Percentiles rank a stretch among this genome's conserved stretches.
phyloP scores from a whole-genome alignment of 1,140 invertebrate genomes.

The Eumeta japonica region DNA sequence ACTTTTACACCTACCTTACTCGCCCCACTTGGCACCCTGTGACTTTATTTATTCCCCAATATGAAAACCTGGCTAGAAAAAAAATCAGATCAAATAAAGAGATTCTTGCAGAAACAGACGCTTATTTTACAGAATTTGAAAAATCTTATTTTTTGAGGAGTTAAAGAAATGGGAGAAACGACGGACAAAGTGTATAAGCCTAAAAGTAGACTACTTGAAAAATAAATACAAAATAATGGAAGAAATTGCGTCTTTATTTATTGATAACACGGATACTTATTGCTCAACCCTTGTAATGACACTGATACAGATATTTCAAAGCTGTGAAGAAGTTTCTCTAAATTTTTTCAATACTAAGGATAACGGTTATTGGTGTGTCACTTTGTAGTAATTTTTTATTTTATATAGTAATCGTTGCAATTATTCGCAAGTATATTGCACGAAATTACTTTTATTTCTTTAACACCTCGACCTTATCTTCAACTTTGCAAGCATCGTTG shows the following conservation, averaged over 20 bases:
- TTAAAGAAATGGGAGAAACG: conserved; percentile 31
- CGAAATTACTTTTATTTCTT: too few relatives aligned
- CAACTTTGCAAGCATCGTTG: too few relatives aligned
- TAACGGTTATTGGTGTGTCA: too few relatives aligned
- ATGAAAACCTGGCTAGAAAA: conserved; percentile 21
- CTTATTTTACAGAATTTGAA: conserved; percentile 23
- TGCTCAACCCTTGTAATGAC: too few relatives aligned
- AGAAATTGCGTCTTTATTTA: background rate
- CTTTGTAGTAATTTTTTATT: too few relatives aligned
- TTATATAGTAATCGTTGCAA: too few relatives aligned
- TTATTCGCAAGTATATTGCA: too few relatives aligned
- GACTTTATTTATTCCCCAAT: conserved; percentile 33
- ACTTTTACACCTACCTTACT: conserved; percentile 47
- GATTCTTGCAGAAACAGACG: conserved; percentile 18
- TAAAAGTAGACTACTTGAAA: conserved; percentile 10
- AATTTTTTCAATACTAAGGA: too few relatives aligned
- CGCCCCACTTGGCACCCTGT: conserved; percentile 39
- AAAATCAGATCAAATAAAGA: conserved; percentile 23
- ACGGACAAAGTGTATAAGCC: conserved; percentile 30
- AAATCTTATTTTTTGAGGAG: conserved; percentile 28
- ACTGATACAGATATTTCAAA: too few relatives aligned
- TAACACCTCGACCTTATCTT: too few relatives aligned
- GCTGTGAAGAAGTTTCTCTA: too few relatives aligned
- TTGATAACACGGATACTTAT: background rate
- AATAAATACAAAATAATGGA: conserved; percentile 7